Conservation (phyloP, 2,888 invertebrate genomes). For the Gymnosoma rotundatum region DNA sequence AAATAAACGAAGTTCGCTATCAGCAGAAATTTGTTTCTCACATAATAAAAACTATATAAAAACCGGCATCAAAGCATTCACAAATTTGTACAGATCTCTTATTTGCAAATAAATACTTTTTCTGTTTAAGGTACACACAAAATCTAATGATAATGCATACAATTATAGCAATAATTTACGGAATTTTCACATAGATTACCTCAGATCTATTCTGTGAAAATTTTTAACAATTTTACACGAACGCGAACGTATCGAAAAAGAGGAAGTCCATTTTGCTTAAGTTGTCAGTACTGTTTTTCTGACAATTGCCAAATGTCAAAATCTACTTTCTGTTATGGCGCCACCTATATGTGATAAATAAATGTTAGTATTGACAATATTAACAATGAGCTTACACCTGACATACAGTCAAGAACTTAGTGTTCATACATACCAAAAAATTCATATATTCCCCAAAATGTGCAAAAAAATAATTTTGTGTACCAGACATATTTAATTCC, state of each 20-base stretch:
- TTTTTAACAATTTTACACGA: slow-evolving; percentile 81
- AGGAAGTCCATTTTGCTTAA: slow-evolving; percentile 79
- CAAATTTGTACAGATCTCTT: slow-evolving; percentile 54
- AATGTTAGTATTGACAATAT: background rate
- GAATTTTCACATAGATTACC: slow-evolving; percentile 80
- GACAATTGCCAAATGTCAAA: slow-evolving; percentile 70
- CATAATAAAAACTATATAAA: background rate
- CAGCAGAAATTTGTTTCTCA: background rate
- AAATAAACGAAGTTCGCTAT: background rate
- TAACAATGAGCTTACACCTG: background rate
- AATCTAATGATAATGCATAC: slow-evolving; percentile 64
- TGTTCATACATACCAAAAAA: too few relatives aligned
- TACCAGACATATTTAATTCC: too few relatives aligned
- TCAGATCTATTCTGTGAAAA: slow-evolving; percentile 81
- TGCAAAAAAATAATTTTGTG: too few relatives aligned
- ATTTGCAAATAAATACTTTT: slow-evolving; percentile 17
- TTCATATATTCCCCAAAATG: too few relatives aligned
- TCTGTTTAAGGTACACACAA: slow-evolving; percentile 1
- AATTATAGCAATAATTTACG: slow-evolving; percentile 66
- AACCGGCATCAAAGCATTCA: background rate
- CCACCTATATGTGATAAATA: slow-evolving; percentile 61
- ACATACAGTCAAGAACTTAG: too few relatives aligned
- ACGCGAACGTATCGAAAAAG: slow-evolving; percentile 82
- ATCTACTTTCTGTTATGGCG: slow-evolving; percentile 17
- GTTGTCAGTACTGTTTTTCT: slow-evolving; percentile 75